These are phyloP conservation scores for Dinoponera quadriceps DNA, from an alignment of 1,140 invertebrate species.

Conservation along the genomic window DNA sequence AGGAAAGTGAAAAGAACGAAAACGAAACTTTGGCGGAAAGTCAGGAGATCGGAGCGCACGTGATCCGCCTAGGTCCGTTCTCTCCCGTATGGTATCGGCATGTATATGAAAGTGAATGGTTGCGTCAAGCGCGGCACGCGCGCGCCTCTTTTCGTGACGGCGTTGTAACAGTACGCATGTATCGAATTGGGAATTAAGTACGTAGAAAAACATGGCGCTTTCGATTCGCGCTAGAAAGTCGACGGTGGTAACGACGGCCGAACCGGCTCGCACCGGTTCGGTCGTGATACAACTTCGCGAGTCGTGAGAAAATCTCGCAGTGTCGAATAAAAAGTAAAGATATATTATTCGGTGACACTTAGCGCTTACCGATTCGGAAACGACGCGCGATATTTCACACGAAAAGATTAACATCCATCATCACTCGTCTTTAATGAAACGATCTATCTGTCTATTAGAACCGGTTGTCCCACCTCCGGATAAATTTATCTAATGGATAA, in stretches of 20 bases:
- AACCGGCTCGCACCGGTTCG: slow-evolving; percentile 21
- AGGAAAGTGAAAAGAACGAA: slow-evolving; percentile 24
- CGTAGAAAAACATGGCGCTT: slow-evolving; percentile 29
- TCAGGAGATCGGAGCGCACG: background rate
- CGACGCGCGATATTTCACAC: no score
- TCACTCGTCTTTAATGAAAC: no score
- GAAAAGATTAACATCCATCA: no score
- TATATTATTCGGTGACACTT: background rate
- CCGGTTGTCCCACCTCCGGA: no score
- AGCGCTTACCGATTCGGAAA: no score
- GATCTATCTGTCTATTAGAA: no score
- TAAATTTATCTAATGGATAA: no score
- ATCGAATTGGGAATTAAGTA: slow-evolving; percentile 35
- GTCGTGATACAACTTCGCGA: background rate
- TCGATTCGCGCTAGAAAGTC: slow-evolving; percentile 38
- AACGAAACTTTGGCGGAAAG: slow-evolving; percentile 10
- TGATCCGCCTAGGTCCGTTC: background rate
- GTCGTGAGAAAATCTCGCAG: slow-evolving; percentile 4
- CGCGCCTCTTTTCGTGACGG: slow-evolving; percentile 3
- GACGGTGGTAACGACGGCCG: background rate
- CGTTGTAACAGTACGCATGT: background rate
- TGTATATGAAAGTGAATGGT: slow-evolving; percentile 43
- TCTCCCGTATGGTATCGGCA: background rate
- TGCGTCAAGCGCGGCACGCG: slow-evolving; percentile 14
- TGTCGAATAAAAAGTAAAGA: background rate